phyloP scores from a whole-genome alignment of 1,140 invertebrate genomes.

The Lycorma delicatula region DNA sequence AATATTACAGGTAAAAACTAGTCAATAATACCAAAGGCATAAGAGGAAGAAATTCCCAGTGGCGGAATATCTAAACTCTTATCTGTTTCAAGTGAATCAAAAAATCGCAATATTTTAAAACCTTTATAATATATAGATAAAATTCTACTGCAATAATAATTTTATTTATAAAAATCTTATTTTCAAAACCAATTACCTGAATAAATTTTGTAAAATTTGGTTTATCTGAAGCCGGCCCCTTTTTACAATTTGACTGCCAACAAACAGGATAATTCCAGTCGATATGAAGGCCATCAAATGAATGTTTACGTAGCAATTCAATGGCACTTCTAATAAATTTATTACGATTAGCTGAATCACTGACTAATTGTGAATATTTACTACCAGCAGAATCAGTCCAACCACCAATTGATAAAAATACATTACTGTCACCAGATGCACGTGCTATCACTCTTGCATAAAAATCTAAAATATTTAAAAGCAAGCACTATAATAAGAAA shows the following conservation, averaged over 20 bases:
- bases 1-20: no score
- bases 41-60: no score
- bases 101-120: no score
- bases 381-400: slow-evolving; percentile 80
- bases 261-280: slow-evolving; percentile 91
- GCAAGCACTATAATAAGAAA: neutral
- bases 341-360: slow-evolving; percentile 49
- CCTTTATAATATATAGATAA: no score
- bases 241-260: slow-evolving; percentile 82
- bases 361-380: slow-evolving; percentile 71
- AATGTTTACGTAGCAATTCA: slow-evolving; percentile 58
- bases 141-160: no score
- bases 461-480: slow-evolving; percentile 49
- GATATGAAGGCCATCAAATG: slow-evolving; percentile 73
- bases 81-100: no score
- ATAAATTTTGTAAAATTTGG: slow-evolving; percentile 67
- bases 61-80: no score
- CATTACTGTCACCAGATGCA: slow-evolving; percentile 32
- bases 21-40: no score
- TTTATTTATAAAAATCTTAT: no score
- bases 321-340: slow-evolving; percentile 55
- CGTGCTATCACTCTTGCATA: slow-evolving; percentile 44
- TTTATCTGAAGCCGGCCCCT: slow-evolving; percentile 65
- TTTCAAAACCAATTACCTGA: slow-evolving; percentile 50
- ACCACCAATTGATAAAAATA: slow-evolving; percentile 75